Conservation (phyloP, 92 coral and sea anemone genomes). For the Pocillopora meandrina region DNA sequence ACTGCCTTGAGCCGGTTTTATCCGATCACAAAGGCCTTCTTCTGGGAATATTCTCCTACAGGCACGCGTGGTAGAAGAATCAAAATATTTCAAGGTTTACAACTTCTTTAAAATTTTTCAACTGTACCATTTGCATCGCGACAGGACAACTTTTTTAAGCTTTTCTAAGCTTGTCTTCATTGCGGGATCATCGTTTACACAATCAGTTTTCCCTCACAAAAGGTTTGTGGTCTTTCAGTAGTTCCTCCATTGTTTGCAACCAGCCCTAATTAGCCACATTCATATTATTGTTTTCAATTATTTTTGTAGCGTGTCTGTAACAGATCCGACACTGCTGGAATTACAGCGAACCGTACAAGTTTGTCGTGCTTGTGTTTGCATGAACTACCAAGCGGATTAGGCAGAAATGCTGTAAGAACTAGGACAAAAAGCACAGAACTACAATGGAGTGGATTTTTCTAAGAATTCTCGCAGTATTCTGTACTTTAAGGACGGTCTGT, state of each 20-base stretch:
- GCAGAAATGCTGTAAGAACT: neutral
- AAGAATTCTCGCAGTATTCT: conserved; percentile 4
- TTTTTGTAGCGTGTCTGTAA: conserved; percentile 5
- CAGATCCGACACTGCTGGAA: neutral
- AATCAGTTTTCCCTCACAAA: conserved; percentile 12
- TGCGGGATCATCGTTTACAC: neutral
- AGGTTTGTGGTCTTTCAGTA: conserved; percentile 39
- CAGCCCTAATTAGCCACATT: conserved; percentile 26
- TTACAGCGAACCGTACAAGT: neutral
- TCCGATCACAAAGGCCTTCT: neutral
- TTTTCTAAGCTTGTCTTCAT: neutral
- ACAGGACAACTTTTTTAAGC: neutral
- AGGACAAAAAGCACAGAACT: neutral
- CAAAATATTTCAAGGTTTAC: neutral
- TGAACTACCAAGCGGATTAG: conserved; percentile 1
- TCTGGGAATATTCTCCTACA: neutral
- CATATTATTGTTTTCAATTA: conserved; percentile 20
- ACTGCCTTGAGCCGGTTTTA: neutral
- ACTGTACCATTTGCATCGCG: neutral
- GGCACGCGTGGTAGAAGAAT: neutral
- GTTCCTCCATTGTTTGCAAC: conserved; percentile 11
- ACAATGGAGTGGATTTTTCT: conserved; percentile 22
- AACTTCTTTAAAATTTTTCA: neutral
- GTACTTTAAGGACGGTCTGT: conserved; percentile 16
- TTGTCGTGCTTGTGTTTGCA: neutral